Evolutionary conservation across 2,113 vertebrate species (phyloP).

Genomic region (Eretmochelys imbricata): DNA sequence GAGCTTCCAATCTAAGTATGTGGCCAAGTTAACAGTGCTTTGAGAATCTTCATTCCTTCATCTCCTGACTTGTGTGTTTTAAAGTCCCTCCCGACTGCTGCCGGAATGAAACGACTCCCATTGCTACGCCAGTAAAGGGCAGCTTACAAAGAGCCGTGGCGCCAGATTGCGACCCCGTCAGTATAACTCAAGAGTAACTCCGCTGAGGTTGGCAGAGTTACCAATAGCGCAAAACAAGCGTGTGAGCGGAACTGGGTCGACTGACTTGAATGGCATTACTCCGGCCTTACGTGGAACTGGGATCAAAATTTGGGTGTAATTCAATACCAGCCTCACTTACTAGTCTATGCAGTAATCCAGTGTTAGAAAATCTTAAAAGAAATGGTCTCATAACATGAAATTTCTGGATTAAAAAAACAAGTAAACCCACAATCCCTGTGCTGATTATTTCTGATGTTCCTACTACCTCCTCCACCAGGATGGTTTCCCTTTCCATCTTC

Average conservation of each 20-base stretch:
- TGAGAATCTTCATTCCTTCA: not conserved
- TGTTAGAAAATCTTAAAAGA: not conserved
- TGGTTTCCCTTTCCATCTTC: conserved; percentile 76
- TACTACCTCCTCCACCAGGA: conserved; percentile 78
- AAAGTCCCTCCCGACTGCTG: not conserved
- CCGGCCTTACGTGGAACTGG: not conserved
- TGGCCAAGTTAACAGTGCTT: not conserved
- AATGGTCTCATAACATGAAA: not conserved
- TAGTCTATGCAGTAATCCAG: not conserved
- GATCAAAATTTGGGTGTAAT: not conserved
- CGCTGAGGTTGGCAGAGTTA: not conserved
- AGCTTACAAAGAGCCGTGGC: not conserved
- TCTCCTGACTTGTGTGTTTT: not conserved
- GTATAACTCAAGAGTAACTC: not conserved
- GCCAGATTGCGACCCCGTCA: not conserved
- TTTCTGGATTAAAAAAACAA: not conserved
- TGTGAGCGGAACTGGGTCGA: not conserved
- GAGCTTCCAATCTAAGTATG: not conserved
- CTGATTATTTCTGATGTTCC: not conserved
- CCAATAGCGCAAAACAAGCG: not conserved
- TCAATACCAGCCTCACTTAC: not conserved
- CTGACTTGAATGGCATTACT: not conserved
- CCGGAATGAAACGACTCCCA: not conserved
- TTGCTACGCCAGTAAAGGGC: not conserved
- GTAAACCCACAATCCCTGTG: not conserved